Evolutionary conservation across 2,888 invertebrate species (phyloP).

Genomic region (Phortica magna): DNA sequence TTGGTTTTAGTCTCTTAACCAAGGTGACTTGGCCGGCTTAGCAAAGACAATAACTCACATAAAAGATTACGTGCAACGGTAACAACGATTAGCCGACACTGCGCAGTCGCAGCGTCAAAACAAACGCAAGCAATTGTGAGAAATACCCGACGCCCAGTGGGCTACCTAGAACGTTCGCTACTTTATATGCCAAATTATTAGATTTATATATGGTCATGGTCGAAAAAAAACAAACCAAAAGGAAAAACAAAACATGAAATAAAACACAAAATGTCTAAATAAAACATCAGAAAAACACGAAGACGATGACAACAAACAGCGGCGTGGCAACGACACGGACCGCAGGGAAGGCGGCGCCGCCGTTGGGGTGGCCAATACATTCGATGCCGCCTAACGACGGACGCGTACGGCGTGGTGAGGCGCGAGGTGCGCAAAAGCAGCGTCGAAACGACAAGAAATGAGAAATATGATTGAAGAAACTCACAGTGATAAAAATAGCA

Average conservation of each 20-base stretch:
- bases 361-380: background rate
- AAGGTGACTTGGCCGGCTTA: no score
- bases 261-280: slow-evolving; percentile 13
- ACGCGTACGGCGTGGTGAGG: slow-evolving; percentile 41
- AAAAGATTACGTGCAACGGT: background rate
- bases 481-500: slow-evolving; percentile 65
- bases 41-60: background rate
- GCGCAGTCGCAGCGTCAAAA: slow-evolving; percentile 14
- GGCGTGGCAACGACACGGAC: background rate
- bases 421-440: background rate
- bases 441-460: slow-evolving; percentile 54
- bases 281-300: slow-evolving; percentile 34
- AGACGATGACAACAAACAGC: slow-evolving; percentile 46
- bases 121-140: background rate
- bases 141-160: background rate
- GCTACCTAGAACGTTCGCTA: background rate
- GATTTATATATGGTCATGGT: slow-evolving; percentile 64
- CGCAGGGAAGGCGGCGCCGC: background rate
- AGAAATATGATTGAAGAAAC: slow-evolving; percentile 70
- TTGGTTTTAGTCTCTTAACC: background rate
- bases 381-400: slow-evolving; percentile 27
- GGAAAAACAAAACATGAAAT: slow-evolving; percentile 30
- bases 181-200: background rate
- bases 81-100: background rate
- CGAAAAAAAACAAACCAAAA: slow-evolving; percentile 45